phyloP scores from a whole-genome alignment of 2,797 vertebrate species.

The Arnoldichthys spilopterus region DNA sequence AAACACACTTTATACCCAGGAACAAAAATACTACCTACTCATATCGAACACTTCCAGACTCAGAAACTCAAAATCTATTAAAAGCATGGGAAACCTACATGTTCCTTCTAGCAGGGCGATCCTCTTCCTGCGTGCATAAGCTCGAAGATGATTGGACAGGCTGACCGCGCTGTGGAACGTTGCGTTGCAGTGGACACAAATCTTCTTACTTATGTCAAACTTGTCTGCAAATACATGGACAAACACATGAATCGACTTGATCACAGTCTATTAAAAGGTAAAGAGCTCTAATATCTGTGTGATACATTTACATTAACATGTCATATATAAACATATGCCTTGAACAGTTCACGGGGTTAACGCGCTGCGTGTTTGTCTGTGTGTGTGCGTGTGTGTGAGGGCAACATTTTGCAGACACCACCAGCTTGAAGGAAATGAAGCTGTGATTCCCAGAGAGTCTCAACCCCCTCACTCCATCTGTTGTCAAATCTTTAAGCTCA shows the following conservation, averaged over 20 bases:
- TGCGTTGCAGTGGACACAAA: slow-evolving; percentile 86
- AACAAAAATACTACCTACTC: no score
- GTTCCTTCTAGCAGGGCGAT: slow-evolving; percentile 85
- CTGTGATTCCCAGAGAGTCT: slow-evolving; percentile 74
- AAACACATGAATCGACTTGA: background rate
- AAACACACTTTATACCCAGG: no score
- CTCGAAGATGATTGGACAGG: slow-evolving; percentile 86
- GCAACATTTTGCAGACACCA: slow-evolving; percentile 34
- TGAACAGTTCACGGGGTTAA: background rate
- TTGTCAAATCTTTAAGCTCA: slow-evolving; percentile 63
- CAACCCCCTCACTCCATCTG: slow-evolving; percentile 66
- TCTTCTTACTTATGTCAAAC: slow-evolving; percentile 59
- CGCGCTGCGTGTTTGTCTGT: background rate
- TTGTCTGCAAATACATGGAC: slow-evolving; percentile 62
- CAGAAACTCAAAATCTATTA: background rate
- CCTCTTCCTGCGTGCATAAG: slow-evolving; percentile 87
- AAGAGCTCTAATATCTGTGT: background rate
- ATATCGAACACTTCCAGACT: no score
- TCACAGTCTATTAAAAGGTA: background rate
- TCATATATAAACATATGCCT: background rate
- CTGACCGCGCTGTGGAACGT: slow-evolving; percentile 86
- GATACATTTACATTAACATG: background rate
- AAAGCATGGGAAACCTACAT: slow-evolving; percentile 73
- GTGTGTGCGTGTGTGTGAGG: slow-evolving; percentile 26
- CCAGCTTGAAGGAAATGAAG: slow-evolving; percentile 63